Conservation (phyloP, 2,888 invertebrate genomes). For the Timema cristinae region DNA sequence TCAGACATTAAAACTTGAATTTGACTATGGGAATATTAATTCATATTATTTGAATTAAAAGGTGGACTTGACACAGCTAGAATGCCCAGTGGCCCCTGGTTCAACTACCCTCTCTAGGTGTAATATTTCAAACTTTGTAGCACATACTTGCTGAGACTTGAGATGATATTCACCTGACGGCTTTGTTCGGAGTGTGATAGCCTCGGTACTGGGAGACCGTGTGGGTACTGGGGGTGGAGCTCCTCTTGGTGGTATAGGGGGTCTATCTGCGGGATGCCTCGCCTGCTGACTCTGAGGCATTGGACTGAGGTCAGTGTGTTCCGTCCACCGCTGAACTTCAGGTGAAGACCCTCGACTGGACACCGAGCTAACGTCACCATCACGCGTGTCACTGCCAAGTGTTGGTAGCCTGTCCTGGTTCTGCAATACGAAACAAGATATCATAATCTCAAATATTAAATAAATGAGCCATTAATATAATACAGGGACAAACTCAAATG, state of each 20-base stretch:
- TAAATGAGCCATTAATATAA: no score
- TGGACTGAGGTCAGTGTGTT: conserved; percentile 33
- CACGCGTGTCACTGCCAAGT: conserved; percentile 25
- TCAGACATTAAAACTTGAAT: no score
- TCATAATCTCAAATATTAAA: no score
- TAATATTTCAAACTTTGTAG: no score
- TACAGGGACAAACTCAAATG: no score
- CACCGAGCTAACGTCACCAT: conserved; percentile 41
- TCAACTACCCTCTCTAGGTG: no score
- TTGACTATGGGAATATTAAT: no score
- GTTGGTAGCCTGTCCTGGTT: conserved; percentile 19
- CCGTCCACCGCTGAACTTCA: conserved; percentile 40
- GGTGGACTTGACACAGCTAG: no score
- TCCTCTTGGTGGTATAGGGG: conserved; percentile 56
- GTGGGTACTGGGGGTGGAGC: conserved; percentile 55
- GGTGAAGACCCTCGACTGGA: conserved; percentile 49
- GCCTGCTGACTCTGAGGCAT: conserved; percentile 50
- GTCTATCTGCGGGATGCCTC: conserved; percentile 46
- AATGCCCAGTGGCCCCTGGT: no score
- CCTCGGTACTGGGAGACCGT: conserved; percentile 45
- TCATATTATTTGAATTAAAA: no score
- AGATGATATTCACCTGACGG: background rate
- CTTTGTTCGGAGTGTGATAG: conserved; percentile 33
- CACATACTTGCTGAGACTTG: no score
- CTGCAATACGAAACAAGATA: no score